A percentile compares a stretch with the other conserved stretches of the same genome.
These are phyloP conservation scores for Cosmia trapezina DNA, from an alignment of 2,888 invertebrate genomes.

Conservation along the genomic window DNA sequence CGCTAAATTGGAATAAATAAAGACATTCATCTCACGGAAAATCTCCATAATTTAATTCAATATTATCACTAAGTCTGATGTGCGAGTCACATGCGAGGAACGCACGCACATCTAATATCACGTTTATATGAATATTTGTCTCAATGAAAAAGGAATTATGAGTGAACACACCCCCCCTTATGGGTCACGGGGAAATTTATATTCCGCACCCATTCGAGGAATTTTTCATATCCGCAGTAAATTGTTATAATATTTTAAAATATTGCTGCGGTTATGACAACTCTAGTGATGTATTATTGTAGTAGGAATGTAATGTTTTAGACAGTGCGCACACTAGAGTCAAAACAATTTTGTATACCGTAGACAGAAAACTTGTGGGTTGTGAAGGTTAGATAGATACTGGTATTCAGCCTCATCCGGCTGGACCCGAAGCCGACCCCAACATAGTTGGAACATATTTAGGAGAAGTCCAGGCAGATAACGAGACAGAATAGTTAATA, in stretches of 20 bases:
- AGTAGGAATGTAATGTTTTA: conserved; percentile 19
- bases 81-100: conserved; percentile 77
- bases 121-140: conserved; percentile 88
- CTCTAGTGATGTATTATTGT: conserved; percentile 55
- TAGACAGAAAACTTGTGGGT: neutral
- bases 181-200: conserved; percentile 83
- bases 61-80: conserved; percentile 76
- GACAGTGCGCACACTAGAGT: neutral
- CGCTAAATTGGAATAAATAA: conserved; percentile 52
- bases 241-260: conserved; percentile 82
- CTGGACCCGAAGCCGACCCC: neutral
- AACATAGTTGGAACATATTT: neutral
- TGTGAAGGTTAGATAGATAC: neutral
- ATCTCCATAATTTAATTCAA: conserved; percentile 72
- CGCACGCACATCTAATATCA: conserved; percentile 80
- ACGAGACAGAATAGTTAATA: neutral
- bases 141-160: conserved; percentile 89
- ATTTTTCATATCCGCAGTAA: conserved; percentile 83
- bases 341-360: neutral
- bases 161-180: conserved; percentile 78
- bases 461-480: neutral
- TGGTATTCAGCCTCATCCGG: neutral
- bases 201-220: conserved; percentile 77
- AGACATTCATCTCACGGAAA: conserved; percentile 51
- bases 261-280: conserved; percentile 67